These are phyloP conservation scores for Oenanthe melanoleuca DNA, from an alignment of 2,113 vertebrate species.

Conservation along the genomic window DNA sequence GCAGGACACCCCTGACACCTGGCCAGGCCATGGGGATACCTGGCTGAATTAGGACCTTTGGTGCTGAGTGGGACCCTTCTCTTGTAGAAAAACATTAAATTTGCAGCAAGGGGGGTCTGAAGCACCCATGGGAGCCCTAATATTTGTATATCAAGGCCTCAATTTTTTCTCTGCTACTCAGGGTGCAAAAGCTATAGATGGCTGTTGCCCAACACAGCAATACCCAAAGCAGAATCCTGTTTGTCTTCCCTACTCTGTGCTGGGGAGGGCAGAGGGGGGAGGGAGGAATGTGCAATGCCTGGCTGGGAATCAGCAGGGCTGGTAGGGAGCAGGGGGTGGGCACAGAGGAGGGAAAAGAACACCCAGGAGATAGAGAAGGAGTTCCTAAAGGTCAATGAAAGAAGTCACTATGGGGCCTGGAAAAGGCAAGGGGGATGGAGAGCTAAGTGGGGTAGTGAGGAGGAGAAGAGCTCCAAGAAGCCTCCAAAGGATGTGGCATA, in stretches of 20 bases:
- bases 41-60: background rate
- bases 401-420: background rate
- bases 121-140: background rate
- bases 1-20: background rate
- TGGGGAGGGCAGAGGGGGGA: background rate
- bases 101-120: background rate
- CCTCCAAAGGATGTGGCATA: background rate
- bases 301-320: background rate
- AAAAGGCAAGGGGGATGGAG: background rate
- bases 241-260: background rate
- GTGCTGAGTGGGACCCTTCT: too few relatives aligned
- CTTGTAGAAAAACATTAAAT: background rate
- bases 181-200: background rate
- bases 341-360: background rate
- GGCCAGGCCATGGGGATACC: background rate
- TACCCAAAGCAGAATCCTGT: background rate
- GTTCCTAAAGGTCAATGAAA: background rate
- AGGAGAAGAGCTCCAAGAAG: background rate
- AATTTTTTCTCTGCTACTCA: background rate
- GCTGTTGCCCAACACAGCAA: background rate
- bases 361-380: background rate
- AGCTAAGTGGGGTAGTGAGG: background rate
- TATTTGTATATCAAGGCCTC: background rate
- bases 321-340: background rate
- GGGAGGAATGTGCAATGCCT: background rate